phyloP scores from a whole-genome alignment of 1,140 invertebrate genomes.

The Drosophila bocki region DNA sequence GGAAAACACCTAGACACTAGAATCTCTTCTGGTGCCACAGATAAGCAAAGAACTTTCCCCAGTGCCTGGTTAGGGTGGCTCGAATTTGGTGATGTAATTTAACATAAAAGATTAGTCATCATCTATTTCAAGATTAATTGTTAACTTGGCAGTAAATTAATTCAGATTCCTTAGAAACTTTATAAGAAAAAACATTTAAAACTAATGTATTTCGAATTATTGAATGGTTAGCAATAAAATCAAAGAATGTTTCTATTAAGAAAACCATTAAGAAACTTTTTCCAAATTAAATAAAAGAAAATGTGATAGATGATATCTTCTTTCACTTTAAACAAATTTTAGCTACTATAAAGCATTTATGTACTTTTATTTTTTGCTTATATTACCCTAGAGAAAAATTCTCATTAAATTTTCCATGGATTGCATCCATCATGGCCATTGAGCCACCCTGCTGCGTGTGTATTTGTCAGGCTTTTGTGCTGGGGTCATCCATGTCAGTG shows the following conservation, averaged over 20 bases:
- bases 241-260: background rate
- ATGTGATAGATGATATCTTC: background rate
- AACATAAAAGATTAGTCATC: background rate
- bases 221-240: background rate
- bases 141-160: no score
- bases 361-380: background rate
- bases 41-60: constrained; percentile 11
- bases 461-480: constrained; percentile 7
- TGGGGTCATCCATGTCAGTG: background rate
- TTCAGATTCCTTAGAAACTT: background rate
- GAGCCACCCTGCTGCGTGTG: constrained; percentile 3
- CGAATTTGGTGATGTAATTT: background rate
- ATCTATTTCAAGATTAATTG: background rate
- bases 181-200: background rate
- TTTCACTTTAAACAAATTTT: background rate
- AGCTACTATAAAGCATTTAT: background rate
- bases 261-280: background rate
- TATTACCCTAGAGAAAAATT: background rate
- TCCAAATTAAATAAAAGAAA: background rate
- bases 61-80: background rate
- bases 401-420: background rate
- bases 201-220: background rate
- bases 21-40: background rate
- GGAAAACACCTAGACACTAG: background rate
- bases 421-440: background rate